A percentile compares a stretch with the other conserved stretches of the same genome.
Evolutionary conservation across 2,888 invertebrate genomes (phyloP).

Genomic region (Brachyptera risi): DNA sequence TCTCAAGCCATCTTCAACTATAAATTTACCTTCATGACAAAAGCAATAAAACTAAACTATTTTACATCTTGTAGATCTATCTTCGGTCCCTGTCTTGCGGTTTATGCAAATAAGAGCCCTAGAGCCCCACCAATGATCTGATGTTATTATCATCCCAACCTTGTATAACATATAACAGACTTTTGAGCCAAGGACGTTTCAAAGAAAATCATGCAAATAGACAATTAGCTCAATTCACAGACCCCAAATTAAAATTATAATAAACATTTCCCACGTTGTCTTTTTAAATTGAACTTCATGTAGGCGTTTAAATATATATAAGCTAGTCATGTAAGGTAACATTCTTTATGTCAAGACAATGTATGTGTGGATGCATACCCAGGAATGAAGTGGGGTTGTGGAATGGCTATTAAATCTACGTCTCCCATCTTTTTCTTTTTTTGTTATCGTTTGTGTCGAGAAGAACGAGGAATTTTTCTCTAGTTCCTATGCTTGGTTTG

Average conservation of each 20-base stretch:
- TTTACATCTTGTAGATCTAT: no score
- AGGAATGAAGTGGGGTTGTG: slow-evolving; percentile 69
- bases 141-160: no score
- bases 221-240: neutral
- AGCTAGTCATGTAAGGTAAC: no score
- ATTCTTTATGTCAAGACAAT: no score
- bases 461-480: no score
- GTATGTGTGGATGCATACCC: slow-evolving; percentile 51
- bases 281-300: neutral
- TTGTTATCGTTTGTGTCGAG: neutral
- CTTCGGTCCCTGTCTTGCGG: no score
- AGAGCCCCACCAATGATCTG: no score
- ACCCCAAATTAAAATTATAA: neutral
- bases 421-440: slow-evolving; percentile 34
- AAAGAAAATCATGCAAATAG: slow-evolving; percentile 6
- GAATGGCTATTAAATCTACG: slow-evolving; percentile 47
- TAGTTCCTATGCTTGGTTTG: no score
- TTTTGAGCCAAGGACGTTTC: slow-evolving; percentile 1
- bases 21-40: no score
- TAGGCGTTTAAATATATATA: neutral
- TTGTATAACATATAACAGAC: neutral
- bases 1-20: no score
- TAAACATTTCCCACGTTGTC: slow-evolving; percentile 4
- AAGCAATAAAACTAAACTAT: no score
- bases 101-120: no score